Base-by-base conservation (phyloP, 2,888 invertebrate genomes). In the Eristalinus aeneus region DNA sequence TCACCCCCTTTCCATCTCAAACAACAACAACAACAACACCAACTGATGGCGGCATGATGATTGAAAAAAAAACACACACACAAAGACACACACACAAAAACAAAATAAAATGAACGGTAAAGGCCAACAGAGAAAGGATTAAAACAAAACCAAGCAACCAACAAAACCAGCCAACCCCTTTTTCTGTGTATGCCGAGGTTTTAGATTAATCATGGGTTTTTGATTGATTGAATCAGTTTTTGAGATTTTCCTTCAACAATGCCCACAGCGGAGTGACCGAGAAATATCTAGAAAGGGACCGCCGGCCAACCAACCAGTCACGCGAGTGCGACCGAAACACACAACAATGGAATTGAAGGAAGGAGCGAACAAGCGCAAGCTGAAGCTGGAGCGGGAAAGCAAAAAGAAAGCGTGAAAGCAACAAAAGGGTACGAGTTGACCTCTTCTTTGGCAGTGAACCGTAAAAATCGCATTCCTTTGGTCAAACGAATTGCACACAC, bases 171-270 rank as follows among this genome's bases (percentile, higher is more conserved):
- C 69, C 60, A 76, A 80, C 80, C 85, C 85, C 64, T 85, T 54
- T 74, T 53, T 46, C 27, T 67, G 74, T 71, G 65, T 75, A 72
- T 68, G 76, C 64, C 72, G 68, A 77, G 80, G 85, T 85, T 85
- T 85, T 85, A 85, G 85, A 85, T 85, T 85, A 85, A 85, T 85
- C 85, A 85, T 80, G 85, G 85, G 85, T 80, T 85, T 85, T 85
- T 85, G 85, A 85, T 85, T 85, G 85, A 85, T 85, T 85, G 85
- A 85, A 85, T 85, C 85, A 80, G 80, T 85, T 85, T 85, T 85
- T 68, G 80, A 85, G 79, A 85, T 85, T 85, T 73, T 56, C 74
- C 63, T 53, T 61, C 58, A 32, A 73, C 34, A 75, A 72, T 69
- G 68, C 68, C 22, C 46, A 46, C 54, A 3, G 12, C 20, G 23